phyloP scores from a whole-genome alignment of 2,888 invertebrate genomes.

The Aphidoletes aphidimyza region DNA sequence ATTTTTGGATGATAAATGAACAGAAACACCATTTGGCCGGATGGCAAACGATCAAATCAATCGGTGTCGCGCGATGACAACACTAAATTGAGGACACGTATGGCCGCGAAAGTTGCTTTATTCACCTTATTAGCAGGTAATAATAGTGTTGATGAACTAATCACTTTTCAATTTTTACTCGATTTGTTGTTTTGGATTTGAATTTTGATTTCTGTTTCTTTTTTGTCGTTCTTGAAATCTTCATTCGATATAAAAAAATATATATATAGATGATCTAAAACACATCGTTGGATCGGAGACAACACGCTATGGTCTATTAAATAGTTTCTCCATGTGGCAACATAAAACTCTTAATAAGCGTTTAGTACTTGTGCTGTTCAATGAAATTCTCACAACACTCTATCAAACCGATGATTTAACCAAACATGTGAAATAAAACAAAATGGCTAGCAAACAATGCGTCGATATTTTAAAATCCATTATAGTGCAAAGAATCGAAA shows the following conservation, averaged over 20 bases:
- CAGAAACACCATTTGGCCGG: constrained; percentile 73
- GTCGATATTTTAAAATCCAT: not conserved
- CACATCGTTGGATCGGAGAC: constrained; percentile 72
- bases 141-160: not conserved
- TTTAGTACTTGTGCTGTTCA: constrained; percentile 70
- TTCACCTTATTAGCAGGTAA: constrained; percentile 79
- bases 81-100: constrained; percentile 73
- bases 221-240: not conserved
- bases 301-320: constrained; percentile 69
- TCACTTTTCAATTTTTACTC: not conserved
- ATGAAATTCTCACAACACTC: constrained; percentile 69
- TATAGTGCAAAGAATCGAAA: not conserved
- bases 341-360: constrained; percentile 70
- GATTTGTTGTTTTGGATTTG: not conserved
- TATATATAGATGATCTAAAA: constrained; percentile 69
- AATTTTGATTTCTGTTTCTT: not conserved
- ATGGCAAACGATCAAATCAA: constrained; percentile 64
- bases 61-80: constrained; percentile 58
- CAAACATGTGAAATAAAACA: constrained; percentile 57
- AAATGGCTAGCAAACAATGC: not conserved
- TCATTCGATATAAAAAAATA: constrained; percentile 65
- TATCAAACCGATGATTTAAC: constrained; percentile 64
- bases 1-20: constrained; percentile 14
- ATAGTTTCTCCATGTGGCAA: constrained; percentile 72
- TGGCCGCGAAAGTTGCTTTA: constrained; percentile 81